Conservation (phyloP, 2,113 vertebrate species). For the Vulpes ferrilata region DNA sequence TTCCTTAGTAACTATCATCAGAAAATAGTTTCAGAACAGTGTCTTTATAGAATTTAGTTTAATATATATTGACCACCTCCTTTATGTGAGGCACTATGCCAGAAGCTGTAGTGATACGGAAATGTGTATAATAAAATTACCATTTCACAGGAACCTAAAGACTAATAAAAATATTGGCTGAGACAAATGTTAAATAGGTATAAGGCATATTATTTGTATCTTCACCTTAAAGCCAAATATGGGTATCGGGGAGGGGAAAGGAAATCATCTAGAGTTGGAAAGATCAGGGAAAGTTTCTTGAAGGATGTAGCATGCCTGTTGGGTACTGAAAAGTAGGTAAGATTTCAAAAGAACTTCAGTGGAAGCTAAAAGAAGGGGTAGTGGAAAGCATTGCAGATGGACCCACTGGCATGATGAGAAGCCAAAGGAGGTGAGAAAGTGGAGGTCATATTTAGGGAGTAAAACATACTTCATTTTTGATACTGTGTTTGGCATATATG, state of each 20-base stretch:
- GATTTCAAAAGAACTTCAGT: not conserved
- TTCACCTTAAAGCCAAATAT: not conserved
- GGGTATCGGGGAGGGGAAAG: not conserved
- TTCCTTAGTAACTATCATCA: not conserved
- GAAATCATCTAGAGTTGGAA: not conserved
- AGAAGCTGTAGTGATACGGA: not conserved
- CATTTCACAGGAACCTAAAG: not conserved
- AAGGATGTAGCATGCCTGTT: not conserved
- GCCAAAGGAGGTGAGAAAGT: not conserved
- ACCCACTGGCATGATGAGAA: not conserved
- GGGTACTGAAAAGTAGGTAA: not conserved
- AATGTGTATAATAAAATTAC: not conserved
- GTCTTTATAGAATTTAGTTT: constrained; percentile 15
- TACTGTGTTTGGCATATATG: not conserved
- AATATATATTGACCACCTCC: not conserved
- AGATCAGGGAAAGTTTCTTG: not conserved
- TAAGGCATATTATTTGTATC: not conserved
- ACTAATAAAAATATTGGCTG: not conserved
- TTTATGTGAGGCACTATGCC: not conserved
- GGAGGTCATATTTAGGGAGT: not conserved
- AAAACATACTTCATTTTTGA: not conserved
- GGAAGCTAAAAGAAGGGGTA: not conserved
- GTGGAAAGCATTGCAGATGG: not conserved
- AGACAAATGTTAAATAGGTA: constrained; percentile 7
- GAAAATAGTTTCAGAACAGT: not conserved